phyloP scores from a whole-genome alignment of 2,888 invertebrate species.

The Amblyjoppa fuscipennis region DNA sequence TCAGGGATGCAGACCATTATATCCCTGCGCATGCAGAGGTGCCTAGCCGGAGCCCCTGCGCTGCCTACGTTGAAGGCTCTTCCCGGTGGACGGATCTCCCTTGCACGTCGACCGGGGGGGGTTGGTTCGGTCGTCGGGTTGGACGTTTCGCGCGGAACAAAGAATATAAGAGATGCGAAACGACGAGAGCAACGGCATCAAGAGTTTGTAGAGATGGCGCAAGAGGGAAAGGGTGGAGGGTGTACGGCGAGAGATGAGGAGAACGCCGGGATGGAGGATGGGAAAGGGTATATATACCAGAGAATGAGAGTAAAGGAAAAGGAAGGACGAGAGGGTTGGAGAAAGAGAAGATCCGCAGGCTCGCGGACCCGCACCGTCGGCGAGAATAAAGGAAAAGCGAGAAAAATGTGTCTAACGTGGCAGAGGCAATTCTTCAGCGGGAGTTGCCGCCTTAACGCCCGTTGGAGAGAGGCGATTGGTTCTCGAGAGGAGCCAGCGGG shows the following conservation, averaged over 20 bases:
- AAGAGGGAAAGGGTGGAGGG: constrained; percentile 49
- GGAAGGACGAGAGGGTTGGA: constrained; percentile 56
- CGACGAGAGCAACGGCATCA: constrained; percentile 70
- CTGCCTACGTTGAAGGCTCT: constrained; percentile 57
- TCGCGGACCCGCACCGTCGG: constrained; percentile 79
- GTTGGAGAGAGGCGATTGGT: constrained; percentile 84
- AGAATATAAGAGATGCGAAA: constrained; percentile 83
- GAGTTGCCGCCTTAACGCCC: constrained; percentile 85
- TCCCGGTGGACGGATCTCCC: constrained; percentile 44
- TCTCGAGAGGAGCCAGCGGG: constrained; percentile 84
- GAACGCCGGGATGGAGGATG: constrained; percentile 27
- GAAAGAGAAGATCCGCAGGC: constrained; percentile 67
- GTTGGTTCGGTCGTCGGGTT: constrained; percentile 57
- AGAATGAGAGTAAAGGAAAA: constrained; percentile 58
- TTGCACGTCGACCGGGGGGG: constrained; percentile 57
- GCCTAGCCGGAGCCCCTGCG: constrained; percentile 23
- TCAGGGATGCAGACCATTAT: constrained; percentile 84
- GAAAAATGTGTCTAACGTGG: constrained; percentile 85
- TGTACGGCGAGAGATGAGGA: constrained; percentile 70
- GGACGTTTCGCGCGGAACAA: constrained; percentile 77
- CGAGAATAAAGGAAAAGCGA: constrained; percentile 85
- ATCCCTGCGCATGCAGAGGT: constrained; percentile 69
- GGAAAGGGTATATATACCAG: constrained; percentile 53
- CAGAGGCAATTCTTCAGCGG: constrained; percentile 85
- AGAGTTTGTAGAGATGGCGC: constrained; percentile 56